phyloP scores from a whole-genome alignment of 2,888 invertebrate genomes.

The Sphinx pinastri region DNA sequence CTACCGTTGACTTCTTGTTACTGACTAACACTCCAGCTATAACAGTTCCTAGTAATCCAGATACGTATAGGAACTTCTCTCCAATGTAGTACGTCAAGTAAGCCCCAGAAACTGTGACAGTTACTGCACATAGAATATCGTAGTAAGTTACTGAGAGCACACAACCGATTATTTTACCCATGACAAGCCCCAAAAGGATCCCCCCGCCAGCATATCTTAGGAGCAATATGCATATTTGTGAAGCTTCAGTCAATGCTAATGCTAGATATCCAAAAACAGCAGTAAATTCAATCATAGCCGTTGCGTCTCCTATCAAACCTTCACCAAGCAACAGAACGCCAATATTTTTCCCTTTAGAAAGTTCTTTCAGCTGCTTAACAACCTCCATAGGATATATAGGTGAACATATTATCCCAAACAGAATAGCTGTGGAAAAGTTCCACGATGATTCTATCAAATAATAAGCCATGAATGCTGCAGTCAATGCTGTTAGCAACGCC shows the following conservation, averaged over 20 bases:
- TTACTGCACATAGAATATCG: conserved; percentile 67
- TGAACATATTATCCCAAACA: conserved; percentile 71
- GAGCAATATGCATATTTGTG: conserved; percentile 64
- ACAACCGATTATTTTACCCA: conserved; percentile 64
- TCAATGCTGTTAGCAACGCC: conserved; percentile 61
- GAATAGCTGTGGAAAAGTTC: conserved; percentile 62
- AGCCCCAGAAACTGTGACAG: conserved; percentile 65
- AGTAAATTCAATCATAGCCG: conserved; percentile 73
- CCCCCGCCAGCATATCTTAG: conserved; percentile 71
- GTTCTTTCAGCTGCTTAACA: conserved; percentile 63
- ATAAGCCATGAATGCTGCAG: conserved; percentile 67
- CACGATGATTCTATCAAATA: conserved; percentile 68
- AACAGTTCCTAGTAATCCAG: conserved; percentile 67
- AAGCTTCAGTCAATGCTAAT: conserved; percentile 55
- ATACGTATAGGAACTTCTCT: conserved; percentile 74
- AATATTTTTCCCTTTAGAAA: conserved; percentile 70
- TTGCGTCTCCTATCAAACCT: conserved; percentile 71
- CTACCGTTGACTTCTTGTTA: conserved; percentile 64
- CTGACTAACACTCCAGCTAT: conserved; percentile 70
- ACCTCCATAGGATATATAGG: conserved; percentile 76
- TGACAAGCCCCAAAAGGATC: conserved; percentile 64
- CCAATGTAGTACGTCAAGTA: conserved; percentile 74
- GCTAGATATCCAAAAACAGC: conserved; percentile 67
- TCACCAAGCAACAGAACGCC: conserved; percentile 71
- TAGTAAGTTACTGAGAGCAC: conserved; percentile 68